Percentiles rank a stretch among this genome's conserved stretches.
Evolutionary conservation across 2,888 invertebrate genomes (phyloP).

Genomic region (Andrena chrysosceles): DNA sequence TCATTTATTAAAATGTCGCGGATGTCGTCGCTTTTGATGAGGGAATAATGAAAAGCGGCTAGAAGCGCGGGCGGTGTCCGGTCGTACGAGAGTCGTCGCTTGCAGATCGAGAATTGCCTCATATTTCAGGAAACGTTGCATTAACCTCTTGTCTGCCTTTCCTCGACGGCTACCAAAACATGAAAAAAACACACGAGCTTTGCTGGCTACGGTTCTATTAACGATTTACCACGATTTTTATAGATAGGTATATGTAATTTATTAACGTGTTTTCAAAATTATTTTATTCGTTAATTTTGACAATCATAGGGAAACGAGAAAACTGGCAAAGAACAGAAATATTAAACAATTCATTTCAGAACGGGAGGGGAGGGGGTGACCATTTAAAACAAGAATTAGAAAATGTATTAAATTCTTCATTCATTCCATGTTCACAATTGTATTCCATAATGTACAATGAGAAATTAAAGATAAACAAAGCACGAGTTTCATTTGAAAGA

Average conservation of each 20-base stretch:
- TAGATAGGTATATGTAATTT: neutral
- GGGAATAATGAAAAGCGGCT: slow-evolving; percentile 65
- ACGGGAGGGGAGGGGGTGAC: no score
- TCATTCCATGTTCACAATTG: no score
- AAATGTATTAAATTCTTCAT: no score
- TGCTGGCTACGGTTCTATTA: slow-evolving; percentile 8
- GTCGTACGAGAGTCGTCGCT: slow-evolving; percentile 55
- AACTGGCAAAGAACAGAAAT: no score
- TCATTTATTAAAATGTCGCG: slow-evolving; percentile 44
- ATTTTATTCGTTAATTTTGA: neutral
- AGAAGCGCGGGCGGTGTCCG: slow-evolving; percentile 73
- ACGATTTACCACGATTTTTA: neutral
- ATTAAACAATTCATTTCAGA: no score
- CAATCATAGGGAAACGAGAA: no score
- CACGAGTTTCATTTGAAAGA: slow-evolving; percentile 21
- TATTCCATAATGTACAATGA: slow-evolving; percentile 14
- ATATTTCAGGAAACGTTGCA: slow-evolving; percentile 74
- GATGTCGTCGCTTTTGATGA: slow-evolving; percentile 63
- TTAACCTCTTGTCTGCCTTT: slow-evolving; percentile 59
- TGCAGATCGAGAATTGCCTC: slow-evolving; percentile 67
- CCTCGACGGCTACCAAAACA: slow-evolving; percentile 7
- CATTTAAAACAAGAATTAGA: no score
- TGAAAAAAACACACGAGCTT: slow-evolving; percentile 19
- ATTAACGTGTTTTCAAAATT: no score
- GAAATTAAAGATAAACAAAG: slow-evolving; percentile 17